Conservation (phyloP, 2,113 vertebrate species). For the Xenotilapia longispinis region DNA sequence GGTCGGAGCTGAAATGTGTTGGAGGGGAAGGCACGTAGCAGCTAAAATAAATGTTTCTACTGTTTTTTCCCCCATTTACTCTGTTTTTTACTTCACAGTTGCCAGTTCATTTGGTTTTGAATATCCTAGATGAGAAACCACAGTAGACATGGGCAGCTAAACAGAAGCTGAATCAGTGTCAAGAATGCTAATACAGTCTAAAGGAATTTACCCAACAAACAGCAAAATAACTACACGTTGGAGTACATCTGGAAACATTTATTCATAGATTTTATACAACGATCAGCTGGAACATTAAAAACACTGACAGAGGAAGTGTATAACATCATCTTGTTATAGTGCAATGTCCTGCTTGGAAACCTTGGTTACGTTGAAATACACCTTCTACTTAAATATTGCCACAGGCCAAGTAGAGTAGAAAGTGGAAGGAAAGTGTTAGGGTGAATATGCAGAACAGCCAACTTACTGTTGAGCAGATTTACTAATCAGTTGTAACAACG, state of each 20-base stretch:
- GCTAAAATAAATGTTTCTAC: neutral
- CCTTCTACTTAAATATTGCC: neutral
- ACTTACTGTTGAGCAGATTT: neutral
- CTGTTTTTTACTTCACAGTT: neutral
- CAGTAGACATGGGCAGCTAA: neutral
- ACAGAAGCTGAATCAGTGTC: neutral
- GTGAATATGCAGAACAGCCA: neutral
- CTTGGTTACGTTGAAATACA: neutral
- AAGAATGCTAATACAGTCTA: neutral
- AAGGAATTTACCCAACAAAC: neutral
- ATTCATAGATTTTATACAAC: neutral
- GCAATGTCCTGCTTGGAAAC: neutral
- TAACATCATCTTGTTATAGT: neutral
- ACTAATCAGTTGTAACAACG: fast-evolving
- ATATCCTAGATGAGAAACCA: neutral
- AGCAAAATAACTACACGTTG: neutral
- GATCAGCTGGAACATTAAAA: neutral
- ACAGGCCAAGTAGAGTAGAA: neutral
- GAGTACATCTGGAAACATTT: neutral
- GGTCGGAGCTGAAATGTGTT: neutral
- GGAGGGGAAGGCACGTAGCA: neutral
- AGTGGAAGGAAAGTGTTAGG: fast-evolving
- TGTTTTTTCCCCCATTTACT: neutral
- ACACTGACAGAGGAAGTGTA: neutral
- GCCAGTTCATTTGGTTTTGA: neutral